A percentile compares a stretch with the other conserved stretches of the same genome.
These are phyloP conservation scores for Donacobius atricapilla DNA, from an alignment of 2,113 vertebrate genomes.

Conservation along the genomic window DNA sequence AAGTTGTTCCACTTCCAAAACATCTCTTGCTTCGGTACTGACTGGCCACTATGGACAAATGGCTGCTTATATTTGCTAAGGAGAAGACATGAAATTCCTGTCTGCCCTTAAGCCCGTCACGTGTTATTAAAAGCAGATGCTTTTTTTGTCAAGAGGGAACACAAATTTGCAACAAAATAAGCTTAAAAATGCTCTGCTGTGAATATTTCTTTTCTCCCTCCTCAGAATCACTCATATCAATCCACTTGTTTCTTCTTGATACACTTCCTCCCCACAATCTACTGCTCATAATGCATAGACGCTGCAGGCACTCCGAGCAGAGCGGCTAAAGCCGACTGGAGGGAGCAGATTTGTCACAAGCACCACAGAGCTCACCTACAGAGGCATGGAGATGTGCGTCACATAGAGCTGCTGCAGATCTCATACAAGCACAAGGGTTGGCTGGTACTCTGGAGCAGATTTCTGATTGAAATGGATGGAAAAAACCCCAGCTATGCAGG, in stretches of 20 bases:
- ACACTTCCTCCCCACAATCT: background rate
- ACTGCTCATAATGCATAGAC: background rate
- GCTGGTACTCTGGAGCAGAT: background rate
- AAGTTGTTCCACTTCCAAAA: background rate
- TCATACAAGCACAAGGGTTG: background rate
- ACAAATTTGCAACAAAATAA: background rate
- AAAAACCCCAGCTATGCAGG: background rate
- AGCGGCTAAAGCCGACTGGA: background rate
- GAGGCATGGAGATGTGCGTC: background rate
- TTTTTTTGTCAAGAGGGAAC: background rate
- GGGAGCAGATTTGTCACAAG: background rate
- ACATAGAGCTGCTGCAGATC: background rate
- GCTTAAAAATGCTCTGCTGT: background rate
- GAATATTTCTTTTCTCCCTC: background rate
- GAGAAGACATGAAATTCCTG: background rate
- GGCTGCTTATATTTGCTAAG: background rate
- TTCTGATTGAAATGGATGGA: background rate
- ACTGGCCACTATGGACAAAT: background rate
- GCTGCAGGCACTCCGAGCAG: background rate
- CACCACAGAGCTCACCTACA: background rate
- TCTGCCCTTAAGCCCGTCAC: background rate
- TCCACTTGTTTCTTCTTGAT: background rate
- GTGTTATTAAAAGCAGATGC: background rate
- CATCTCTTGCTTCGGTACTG: background rate
- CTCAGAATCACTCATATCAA: background rate